Conservation (phyloP, 37 sponge, comb jelly and placozoan genomes). For the Hormiphora californensis region DNA sequence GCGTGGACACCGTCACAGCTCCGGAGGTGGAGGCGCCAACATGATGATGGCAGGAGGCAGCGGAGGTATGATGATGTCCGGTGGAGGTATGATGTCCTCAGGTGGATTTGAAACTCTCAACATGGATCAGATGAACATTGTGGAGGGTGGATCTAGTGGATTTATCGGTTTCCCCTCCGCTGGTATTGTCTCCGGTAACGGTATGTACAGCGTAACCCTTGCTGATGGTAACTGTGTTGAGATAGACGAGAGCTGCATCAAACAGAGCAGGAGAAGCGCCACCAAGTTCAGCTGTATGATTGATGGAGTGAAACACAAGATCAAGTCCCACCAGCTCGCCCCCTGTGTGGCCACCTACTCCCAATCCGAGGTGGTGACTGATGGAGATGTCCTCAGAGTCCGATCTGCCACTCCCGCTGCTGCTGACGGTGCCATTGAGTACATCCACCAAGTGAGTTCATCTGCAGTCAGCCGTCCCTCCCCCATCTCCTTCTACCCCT, state of each 20-base stretch:
- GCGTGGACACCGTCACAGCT: too few relatives aligned
- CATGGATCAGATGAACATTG: too few relatives aligned
- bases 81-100: too few relatives aligned
- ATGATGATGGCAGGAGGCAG: too few relatives aligned
- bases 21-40: too few relatives aligned
- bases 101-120: too few relatives aligned
- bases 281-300: background rate
- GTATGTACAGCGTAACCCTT: background rate
- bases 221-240: background rate
- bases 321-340: background rate
- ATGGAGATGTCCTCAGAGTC: background rate
- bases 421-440: background rate
- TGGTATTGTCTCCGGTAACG: background rate
- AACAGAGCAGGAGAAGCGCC: background rate
- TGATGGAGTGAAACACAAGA: background rate
- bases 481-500: background rate
- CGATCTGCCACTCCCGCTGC: background rate
- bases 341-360: background rate
- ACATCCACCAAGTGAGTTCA: background rate
- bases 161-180: background rate
- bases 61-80: too few relatives aligned
- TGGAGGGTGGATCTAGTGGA: too few relatives aligned
- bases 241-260: background rate
- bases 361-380: background rate
- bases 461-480: background rate